Base-by-base conservation (phyloP, 2,113 vertebrate species). In the Tretioscincus oriximinensis region DNA sequence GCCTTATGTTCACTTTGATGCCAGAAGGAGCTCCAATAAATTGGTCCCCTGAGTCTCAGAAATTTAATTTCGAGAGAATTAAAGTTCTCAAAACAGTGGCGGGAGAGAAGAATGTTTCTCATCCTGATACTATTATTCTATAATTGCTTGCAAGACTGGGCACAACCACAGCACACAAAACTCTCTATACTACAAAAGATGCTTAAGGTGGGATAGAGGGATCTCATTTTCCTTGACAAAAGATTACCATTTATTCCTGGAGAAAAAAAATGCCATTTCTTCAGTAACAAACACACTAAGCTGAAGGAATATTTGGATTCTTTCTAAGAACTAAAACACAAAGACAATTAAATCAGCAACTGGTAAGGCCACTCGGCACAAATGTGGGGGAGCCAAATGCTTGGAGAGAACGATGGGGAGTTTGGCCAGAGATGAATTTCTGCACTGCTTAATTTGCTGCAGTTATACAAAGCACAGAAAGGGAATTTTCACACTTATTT, bases 371-470 rank as follows among this genome's bases (percentile, higher is more conserved):
- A 58, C 45, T 63, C n/a, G 16, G 60, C 24, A 47, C 14, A 41
- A 61, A 14, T 4, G 14, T 9, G 1, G 2, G 14, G 77, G 72
- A 81, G 84, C 20, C 26, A 22, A 76, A 77, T 78, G 67, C 70
- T 16, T 9, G 76, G 77, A 64, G 81, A 83, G 65, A n/a, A 73
- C 12, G 5, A 26, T 83, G 83, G 61, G 60, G 49, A 78, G 63
- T 24, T 12, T 49, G 58, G 0, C 1, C 75, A 51, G 70, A 86
- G 84, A 88, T 80, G 86, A 82, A 91, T 69, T 60, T 0, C 0
- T 65, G 80, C 26, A 83, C 88, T 90, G 86, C 35, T 75, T 77
- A 91, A 88, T 81, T 75, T 0, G 6, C 89, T 81, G 76, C 77
- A 74, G 86, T 84, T 77, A 26, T 83, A 41, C 71, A 73, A 76